Conservation (phyloP, 2,797 vertebrate genomes). For the Eleutherodactylus coqui region DNA sequence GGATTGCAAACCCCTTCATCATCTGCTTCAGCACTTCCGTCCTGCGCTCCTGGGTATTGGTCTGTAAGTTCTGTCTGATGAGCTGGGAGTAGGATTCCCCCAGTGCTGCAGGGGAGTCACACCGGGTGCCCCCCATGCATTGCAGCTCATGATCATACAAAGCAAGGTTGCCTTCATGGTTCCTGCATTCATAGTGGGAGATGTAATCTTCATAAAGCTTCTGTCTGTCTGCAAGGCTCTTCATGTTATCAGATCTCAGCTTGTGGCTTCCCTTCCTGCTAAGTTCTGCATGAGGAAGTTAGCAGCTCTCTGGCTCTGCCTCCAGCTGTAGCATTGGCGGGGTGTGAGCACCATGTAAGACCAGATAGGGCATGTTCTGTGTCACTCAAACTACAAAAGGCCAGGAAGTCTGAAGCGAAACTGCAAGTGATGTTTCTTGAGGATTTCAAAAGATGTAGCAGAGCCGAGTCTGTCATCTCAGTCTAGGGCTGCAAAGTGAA, state of each 20-base stretch:
- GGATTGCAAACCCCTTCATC: slow-evolving; percentile 75
- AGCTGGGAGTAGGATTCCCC: background rate
- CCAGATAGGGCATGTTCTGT: background rate
- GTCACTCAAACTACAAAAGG: slow-evolving; percentile 7
- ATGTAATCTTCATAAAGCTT: slow-evolving; percentile 16
- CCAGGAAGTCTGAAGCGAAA: slow-evolving; percentile 49
- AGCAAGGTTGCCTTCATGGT: slow-evolving; percentile 7
- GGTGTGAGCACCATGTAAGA: too few species aligned
- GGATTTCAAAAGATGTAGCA: background rate
- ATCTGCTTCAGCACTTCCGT: slow-evolving; percentile 45
- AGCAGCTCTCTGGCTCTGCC: background rate
- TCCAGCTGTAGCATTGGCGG: slow-evolving; percentile 14
- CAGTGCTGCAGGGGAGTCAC: background rate
- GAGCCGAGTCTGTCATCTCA: too few species aligned
- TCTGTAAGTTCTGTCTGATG: slow-evolving; percentile 13
- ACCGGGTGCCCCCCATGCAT: background rate
- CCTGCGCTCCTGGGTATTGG: background rate
- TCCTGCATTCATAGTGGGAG: slow-evolving; percentile 19
- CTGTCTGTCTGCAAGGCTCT: slow-evolving; percentile 11
- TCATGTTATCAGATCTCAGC: slow-evolving; percentile 21
- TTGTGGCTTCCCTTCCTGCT: background rate
- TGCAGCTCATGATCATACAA: slow-evolving; percentile 20
- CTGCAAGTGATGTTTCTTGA: background rate
- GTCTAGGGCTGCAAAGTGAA: too few species aligned
- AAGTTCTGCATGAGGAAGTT: slow-evolving; percentile 52